These are phyloP conservation scores for Amphibalanus amphitrite DNA, from an alignment of 1,140 invertebrate species.

Conservation along the genomic window DNA sequence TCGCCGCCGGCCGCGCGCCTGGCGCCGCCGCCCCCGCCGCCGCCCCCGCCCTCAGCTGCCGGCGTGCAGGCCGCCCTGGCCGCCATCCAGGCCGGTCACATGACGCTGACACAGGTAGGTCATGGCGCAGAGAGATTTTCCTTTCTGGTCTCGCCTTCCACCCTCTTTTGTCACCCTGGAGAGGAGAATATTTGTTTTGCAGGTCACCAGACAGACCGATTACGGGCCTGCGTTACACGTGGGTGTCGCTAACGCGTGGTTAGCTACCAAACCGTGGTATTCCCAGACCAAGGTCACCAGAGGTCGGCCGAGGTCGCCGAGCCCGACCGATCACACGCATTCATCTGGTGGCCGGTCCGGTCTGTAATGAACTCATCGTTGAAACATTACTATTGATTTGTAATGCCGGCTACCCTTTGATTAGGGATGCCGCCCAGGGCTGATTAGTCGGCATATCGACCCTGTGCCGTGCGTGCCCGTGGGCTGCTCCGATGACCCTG, in stretches of 20 bases:
- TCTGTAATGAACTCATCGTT: background rate
- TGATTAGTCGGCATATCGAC: background rate
- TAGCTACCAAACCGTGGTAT: no score
- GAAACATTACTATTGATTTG: constrained; percentile 4
- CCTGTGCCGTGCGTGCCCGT: background rate
- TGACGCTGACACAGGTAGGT: background rate
- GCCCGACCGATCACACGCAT: background rate
- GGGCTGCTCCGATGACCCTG: no score
- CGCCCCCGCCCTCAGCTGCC: background rate
- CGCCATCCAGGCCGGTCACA: background rate
- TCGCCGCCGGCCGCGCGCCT: no score
- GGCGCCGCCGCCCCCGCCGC: no score
- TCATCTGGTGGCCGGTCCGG: background rate
- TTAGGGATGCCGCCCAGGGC: background rate
- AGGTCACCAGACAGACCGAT: no score
- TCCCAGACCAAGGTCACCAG: background rate
- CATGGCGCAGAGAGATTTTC: no score
- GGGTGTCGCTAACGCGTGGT: no score
- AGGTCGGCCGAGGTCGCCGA: no score
- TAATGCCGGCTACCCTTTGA: background rate
- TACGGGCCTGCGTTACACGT: no score
- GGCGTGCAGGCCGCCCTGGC: background rate
- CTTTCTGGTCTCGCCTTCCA: no score
- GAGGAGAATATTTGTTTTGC: no score
- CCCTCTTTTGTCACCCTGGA: no score